A percentile compares a stretch with the other conserved stretches of the same genome.
Evolutionary conservation across 2,797 vertebrate genomes (phyloP).

Genomic region (Eulemur mongoz): DNA sequence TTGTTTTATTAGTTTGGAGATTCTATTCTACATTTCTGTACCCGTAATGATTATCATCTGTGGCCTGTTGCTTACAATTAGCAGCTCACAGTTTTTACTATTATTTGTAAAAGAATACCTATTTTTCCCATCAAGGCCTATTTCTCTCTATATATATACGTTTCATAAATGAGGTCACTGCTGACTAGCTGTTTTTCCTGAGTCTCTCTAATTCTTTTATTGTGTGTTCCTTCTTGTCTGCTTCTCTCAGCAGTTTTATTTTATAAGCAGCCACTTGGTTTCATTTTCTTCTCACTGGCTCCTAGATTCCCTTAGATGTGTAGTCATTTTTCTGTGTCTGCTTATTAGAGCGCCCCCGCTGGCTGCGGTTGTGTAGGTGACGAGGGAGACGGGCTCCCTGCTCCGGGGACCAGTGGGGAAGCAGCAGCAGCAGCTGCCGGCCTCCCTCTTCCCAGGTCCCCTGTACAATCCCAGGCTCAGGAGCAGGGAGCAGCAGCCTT

Average conservation of each 20-base stretch:
- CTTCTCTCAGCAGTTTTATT: neutral
- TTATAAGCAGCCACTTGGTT: neutral
- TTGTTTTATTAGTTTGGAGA: neutral
- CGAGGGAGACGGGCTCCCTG: neutral
- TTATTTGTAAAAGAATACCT: neutral
- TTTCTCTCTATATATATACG: neutral
- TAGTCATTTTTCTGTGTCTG: neutral
- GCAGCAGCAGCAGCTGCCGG: neutral
- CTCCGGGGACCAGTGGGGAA: neutral
- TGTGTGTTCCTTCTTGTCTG: accelerated
- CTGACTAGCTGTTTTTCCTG: neutral
- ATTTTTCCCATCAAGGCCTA: neutral
- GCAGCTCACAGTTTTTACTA: neutral
- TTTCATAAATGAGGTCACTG: neutral
- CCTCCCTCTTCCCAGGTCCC: neutral
- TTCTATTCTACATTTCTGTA: neutral
- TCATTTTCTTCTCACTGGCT: neutral
- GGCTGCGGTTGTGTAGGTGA: neutral
- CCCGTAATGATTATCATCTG: neutral
- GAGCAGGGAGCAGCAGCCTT: neutral
- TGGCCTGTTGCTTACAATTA: neutral
- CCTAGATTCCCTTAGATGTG: neutral
- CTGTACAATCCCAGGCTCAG: neutral
- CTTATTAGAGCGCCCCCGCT: accelerated
- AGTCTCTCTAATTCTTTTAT: neutral